A percentile compares a stretch with the other conserved stretches of the same genome.
These are phyloP conservation scores for Lasius fuliginosus DNA, from an alignment of 2,888 invertebrate genomes.

Conservation along the genomic window DNA sequence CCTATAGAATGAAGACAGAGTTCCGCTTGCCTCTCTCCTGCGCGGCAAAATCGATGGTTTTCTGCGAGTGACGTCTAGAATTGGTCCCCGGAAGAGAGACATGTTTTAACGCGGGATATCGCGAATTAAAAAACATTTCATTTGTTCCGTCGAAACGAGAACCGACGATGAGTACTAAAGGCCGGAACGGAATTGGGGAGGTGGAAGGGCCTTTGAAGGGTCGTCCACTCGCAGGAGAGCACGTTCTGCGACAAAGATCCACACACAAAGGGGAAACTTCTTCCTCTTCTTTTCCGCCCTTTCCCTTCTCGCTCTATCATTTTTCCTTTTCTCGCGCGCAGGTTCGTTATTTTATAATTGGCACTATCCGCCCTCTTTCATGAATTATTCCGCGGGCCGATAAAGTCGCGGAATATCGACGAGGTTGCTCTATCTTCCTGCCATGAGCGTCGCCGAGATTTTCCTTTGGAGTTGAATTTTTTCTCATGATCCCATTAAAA, in stretches of 20 bases:
- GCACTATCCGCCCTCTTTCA: slow-evolving; percentile 82
- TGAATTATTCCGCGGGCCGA: slow-evolving; percentile 82
- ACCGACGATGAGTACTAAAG: slow-evolving; percentile 41
- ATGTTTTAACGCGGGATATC: slow-evolving; percentile 51
- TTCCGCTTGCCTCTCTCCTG: slow-evolving; percentile 30
- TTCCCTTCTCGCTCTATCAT: slow-evolving; percentile 26
- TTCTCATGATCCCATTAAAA: slow-evolving; percentile 5
- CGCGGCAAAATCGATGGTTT: slow-evolving; percentile 64
- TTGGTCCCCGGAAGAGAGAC: slow-evolving; percentile 63
- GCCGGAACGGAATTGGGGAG: slow-evolving; percentile 13
- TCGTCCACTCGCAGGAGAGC: slow-evolving; percentile 50
- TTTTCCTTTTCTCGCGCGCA: slow-evolving; percentile 40
- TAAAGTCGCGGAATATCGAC: slow-evolving; percentile 80
- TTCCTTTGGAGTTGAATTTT: slow-evolving; percentile 19
- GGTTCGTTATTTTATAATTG: slow-evolving; percentile 84
- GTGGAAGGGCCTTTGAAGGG: slow-evolving; percentile 62
- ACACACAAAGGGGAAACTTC: slow-evolving; percentile 72
- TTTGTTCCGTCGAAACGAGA: slow-evolving; percentile 56
- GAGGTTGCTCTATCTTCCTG: slow-evolving; percentile 60
- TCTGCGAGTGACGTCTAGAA: slow-evolving; percentile 75
- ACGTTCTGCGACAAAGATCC: slow-evolving; percentile 63
- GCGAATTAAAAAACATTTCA: slow-evolving; percentile 72
- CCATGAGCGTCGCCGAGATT: slow-evolving; percentile 57
- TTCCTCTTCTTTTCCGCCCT: slow-evolving; percentile 57
- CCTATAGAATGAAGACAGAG: slow-evolving; percentile 55